Evolutionary conservation across 2,797 vertebrate genomes (phyloP).

Genomic region (Xiphophorus birchmanni): DNA sequence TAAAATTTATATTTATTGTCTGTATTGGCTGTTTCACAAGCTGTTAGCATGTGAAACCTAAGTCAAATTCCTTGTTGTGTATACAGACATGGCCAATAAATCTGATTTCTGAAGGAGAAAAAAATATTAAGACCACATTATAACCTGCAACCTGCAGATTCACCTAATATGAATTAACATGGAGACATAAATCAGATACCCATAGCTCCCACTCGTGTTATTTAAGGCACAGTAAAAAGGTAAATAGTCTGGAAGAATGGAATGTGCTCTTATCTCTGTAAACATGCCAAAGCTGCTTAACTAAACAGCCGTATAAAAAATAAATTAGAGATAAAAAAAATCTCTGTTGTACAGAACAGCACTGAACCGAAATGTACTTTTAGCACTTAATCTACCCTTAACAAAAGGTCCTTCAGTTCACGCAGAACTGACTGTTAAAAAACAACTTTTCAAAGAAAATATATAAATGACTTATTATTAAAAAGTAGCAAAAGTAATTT

Average conservation of each 20-base stretch:
- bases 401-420: not conserved
- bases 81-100: not conserved
- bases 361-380: not conserved
- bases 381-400: not conserved
- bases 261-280: constrained; percentile 42
- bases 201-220: constrained; percentile 2
- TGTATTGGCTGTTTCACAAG: not conserved
- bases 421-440: not conserved
- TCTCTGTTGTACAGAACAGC: constrained; percentile 17
- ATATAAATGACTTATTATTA: not conserved
- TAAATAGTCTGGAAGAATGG: constrained; percentile 17
- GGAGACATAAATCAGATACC: constrained; percentile 4
- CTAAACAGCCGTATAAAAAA: constrained; percentile 13
- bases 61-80: not conserved
- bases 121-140: constrained; percentile 6
- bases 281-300: constrained; percentile 45
- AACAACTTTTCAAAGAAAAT: too few relatives aligned
- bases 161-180: constrained; percentile 15
- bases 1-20: not conserved
- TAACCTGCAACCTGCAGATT: constrained; percentile 13
- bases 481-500: not conserved
- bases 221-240: constrained; percentile 25
- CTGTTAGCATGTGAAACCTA: not conserved
- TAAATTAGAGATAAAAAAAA: constrained; percentile 6
- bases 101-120: not conserved